Conservation (phyloP, 2,888 invertebrate species). For the Fabriciana adippe region DNA sequence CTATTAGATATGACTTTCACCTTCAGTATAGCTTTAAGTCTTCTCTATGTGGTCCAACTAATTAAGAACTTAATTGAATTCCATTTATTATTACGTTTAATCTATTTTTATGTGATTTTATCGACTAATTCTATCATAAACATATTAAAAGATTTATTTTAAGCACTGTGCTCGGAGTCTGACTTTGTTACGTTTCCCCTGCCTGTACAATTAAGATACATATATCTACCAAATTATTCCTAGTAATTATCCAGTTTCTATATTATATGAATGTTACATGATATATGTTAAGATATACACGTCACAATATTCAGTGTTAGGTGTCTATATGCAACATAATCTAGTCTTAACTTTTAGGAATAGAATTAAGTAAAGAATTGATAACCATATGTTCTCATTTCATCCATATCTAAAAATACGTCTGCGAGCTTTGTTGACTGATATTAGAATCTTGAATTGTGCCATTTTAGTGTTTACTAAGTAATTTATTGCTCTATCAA, state of each 20-base stretch:
- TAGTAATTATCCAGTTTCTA: too few species aligned
- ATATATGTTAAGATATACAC: constrained; percentile 1
- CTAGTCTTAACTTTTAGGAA: constrained; percentile 31
- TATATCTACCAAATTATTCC: too few species aligned
- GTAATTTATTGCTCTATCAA: constrained; percentile 5
- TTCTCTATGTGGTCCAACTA: constrained; percentile 58
- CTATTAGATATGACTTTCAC: constrained; percentile 31
- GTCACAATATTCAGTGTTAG: constrained; percentile 25
- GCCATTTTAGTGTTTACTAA: constrained; percentile 30
- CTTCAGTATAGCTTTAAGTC: constrained; percentile 43
- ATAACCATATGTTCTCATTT: constrained; percentile 1
- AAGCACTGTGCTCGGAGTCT: neutral
- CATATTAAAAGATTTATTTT: neutral
- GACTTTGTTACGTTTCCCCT: neutral
- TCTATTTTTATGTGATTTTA: constrained; percentile 15
- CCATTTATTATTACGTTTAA: constrained; percentile 7
- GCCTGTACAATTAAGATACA: too few species aligned
- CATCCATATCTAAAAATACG: neutral
- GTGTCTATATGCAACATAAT: constrained; percentile 32
- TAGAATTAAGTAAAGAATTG: constrained; percentile 15
- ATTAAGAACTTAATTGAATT: constrained; percentile 49
- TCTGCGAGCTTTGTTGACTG: neutral
- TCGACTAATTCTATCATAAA: constrained; percentile 7
- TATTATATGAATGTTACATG: neutral
- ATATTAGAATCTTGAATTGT: constrained; percentile 9